Evolutionary conservation across 2,113 vertebrate genomes (phyloP).

Genomic region (Peucedramus taeniatus): DNA sequence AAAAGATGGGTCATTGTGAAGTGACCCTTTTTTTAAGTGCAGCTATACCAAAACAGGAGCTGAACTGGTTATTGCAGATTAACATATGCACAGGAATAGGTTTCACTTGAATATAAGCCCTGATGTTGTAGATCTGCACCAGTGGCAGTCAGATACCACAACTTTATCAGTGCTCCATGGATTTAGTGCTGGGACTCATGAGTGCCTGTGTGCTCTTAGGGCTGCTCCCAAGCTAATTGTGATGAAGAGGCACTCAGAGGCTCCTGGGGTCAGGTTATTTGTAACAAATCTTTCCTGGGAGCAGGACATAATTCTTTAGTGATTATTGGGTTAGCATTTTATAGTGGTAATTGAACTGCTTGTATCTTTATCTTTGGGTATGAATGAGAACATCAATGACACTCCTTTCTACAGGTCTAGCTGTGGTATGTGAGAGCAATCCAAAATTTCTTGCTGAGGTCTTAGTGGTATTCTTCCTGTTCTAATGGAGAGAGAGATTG

Average conservation of each 20-base stretch:
- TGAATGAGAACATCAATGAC: neutral
- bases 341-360: neutral
- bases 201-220: neutral
- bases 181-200: neutral
- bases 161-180: fast-evolving
- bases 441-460: neutral
- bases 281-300: neutral
- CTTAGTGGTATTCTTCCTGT: neutral
- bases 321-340: neutral
- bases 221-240: neutral
- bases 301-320: neutral
- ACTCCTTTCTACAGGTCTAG: neutral
- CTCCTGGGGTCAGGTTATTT: neutral
- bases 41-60: neutral
- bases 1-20: neutral
- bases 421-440: neutral
- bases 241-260: neutral
- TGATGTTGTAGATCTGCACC: neutral
- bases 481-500: neutral
- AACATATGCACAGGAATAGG: neutral
- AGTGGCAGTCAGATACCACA: neutral
- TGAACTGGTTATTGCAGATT: neutral
- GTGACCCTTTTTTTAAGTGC: neutral
- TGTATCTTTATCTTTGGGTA: neutral
- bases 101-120: neutral